phyloP scores from a whole-genome alignment of 2,888 invertebrate genomes.

The Orchesellides sinensis region DNA sequence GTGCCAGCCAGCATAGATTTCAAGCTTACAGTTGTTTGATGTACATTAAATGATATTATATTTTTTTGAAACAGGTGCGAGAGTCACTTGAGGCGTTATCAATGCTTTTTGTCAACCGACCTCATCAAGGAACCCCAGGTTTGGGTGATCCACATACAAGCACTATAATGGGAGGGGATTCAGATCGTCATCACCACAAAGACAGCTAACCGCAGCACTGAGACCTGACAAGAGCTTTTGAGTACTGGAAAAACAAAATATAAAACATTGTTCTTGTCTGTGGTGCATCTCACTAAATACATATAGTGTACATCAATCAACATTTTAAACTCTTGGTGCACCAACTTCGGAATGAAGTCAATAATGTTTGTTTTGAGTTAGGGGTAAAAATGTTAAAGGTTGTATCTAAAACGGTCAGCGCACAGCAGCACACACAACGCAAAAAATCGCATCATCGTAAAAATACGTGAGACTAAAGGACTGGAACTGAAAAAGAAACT shows the following conservation, averaged over 20 bases:
- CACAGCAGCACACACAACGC: not conserved
- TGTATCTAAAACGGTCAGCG: not conserved
- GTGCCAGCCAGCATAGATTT: no score
- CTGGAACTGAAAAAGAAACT: constrained; percentile 1
- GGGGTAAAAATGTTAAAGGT: not conserved
- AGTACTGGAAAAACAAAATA: no score
- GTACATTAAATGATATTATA: not conserved
- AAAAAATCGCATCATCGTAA: constrained; percentile 1
- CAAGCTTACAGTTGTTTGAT: no score
- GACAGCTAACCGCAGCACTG: constrained; percentile 20
- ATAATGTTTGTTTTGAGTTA: not conserved
- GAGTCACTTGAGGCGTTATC: constrained; percentile 89
- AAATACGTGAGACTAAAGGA: constrained; percentile 13
- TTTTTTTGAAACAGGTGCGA: constrained; percentile 82
- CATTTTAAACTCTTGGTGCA: no score
- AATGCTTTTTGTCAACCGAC: constrained; percentile 79
- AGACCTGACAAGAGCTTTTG: not conserved
- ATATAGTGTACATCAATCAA: no score
- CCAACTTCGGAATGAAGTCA: not conserved
- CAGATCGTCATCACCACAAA: constrained; percentile 40
- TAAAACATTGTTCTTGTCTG: not conserved
- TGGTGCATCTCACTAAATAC: no score
- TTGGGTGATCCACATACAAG: constrained; percentile 40
- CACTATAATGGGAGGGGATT: constrained; percentile 27
- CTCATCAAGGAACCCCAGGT: constrained; percentile 31